These are phyloP conservation scores for Gopherus flavomarginatus DNA, from an alignment of 2,113 vertebrate species.

Conservation along the genomic window DNA sequence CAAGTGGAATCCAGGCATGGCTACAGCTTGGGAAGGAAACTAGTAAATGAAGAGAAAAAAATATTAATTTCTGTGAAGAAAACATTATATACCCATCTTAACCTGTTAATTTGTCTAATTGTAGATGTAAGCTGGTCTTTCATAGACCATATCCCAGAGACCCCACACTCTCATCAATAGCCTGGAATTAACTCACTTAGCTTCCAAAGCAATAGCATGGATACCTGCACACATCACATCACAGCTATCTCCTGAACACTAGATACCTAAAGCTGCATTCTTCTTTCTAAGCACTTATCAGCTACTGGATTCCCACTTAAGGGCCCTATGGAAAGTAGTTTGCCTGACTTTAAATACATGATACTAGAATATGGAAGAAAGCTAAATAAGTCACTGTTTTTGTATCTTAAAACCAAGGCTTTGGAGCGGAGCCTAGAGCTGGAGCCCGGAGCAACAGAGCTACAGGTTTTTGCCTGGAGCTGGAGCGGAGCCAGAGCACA, in stretches of 20 bases:
- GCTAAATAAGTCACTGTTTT: neutral
- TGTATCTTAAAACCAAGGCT: neutral
- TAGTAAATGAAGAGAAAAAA: neutral
- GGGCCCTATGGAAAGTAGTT: neutral
- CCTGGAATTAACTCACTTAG: neutral
- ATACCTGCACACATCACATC: neutral
- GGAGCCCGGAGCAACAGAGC: too few species aligned
- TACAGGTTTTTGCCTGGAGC: too few species aligned
- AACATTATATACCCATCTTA: neutral
- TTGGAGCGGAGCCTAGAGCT: too few species aligned
- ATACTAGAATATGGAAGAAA: neutral
- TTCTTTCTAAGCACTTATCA: neutral
- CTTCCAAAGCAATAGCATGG: neutral
- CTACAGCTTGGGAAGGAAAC: neutral
- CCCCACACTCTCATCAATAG: neutral
- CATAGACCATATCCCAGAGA: neutral
- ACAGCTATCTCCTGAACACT: neutral
- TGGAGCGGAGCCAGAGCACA: too few species aligned
- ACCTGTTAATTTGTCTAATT: neutral
- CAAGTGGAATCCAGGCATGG: neutral
- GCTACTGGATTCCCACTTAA: neutral
- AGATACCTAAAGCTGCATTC: neutral
- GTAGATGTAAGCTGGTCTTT: neutral
- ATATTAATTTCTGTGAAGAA: neutral
- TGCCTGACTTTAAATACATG: neutral